Evolutionary conservation across 1,140 invertebrate species (phyloP), one percentile per base, ranked within the genome.

Genomic region (Aphelinus certus): DNA sequence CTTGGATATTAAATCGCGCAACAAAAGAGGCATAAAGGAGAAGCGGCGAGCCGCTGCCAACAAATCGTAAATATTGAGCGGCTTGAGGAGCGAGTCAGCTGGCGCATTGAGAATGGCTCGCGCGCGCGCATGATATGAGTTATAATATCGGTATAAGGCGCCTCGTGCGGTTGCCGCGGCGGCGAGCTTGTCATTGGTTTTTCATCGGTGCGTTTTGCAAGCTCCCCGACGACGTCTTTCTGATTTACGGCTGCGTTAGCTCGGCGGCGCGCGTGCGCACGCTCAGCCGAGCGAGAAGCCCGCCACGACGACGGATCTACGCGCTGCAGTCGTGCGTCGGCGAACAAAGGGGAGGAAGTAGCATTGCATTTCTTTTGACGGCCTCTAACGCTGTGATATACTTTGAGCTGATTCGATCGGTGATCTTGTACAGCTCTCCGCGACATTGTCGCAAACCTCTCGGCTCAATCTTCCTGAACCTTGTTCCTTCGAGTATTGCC

Each of bases 161-260:
- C 26, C 26, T 26, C 26, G 51, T 43, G 46, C 63, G 47, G 70
- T 64, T 7, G 43, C 42, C 62, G 62, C 53, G 60, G 60, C 7
- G 49, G 47, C 51, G 68, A 26, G 61, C 71, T 51, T 72, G 71
- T 72, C 53, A 57, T 58, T 65, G 48, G 64, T 72, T 65, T 64
- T 64, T 57, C 48, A 45, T 49, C 49, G 10, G 43, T 6, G 63
- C 42, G n/a, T 43, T 3, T 57, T 49, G 3, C 57, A 48, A 42
- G 43, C 3, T 47, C 5, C 53, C 10, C 63, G 63, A 43, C 46
- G 56, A 67, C 81, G 79, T 80, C 73, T 80, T 80, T 78, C 79
- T 81, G 81, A 82, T 82, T 82, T 82, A 82, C 76, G 77, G 51
- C 65, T 74, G 75, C 63, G 72, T 66, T 69, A 63, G 47, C 56